Percentiles rank a stretch among this genome's conserved stretches.
phyloP scores from a whole-genome alignment of 2,797 vertebrate species.

The Trichosurus vulpecula region DNA sequence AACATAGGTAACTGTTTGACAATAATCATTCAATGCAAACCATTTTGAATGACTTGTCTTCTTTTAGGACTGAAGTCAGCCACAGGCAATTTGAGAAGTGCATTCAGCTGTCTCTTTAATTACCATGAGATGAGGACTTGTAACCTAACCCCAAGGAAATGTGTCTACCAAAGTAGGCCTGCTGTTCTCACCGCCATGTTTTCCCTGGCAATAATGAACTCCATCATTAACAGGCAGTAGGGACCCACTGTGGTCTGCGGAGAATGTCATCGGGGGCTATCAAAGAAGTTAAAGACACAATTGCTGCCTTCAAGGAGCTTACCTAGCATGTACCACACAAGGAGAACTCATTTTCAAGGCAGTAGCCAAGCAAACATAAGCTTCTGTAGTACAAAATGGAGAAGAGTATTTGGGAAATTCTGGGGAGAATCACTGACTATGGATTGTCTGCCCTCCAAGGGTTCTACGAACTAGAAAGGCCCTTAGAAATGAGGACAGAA shows the following conservation, averaged over 20 bases:
- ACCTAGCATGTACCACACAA: not conserved
- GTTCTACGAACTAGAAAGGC: not conserved
- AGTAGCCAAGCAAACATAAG: not conserved
- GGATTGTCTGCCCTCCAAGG: not conserved
- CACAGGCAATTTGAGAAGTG: constrained; percentile 73
- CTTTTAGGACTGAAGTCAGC: constrained; percentile 63
- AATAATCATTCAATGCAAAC: constrained; percentile 72
- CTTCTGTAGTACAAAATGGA: not conserved
- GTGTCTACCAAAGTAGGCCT: constrained; percentile 43
- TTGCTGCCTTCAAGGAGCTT: constrained; percentile 34
- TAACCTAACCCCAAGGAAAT: constrained; percentile 40
- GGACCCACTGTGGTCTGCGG: not conserved
- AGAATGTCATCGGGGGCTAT: not conserved
- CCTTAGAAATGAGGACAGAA: not conserved
- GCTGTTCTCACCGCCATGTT: constrained; percentile 44
- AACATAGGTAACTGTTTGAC: constrained; percentile 14
- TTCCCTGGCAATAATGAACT: constrained; percentile 35
- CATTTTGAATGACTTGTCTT: constrained; percentile 72
- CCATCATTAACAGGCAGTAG: constrained; percentile 39
- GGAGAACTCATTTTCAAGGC: not conserved
- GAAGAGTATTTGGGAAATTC: constrained; percentile 27
- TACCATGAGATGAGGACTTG: constrained; percentile 79
- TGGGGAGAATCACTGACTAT: not conserved
- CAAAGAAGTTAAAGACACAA: not conserved
- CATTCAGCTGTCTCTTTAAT: constrained; percentile 75